These are phyloP conservation scores for Fundulus diaphanus DNA, from an alignment of 2,797 vertebrate genomes.

Conservation along the genomic window DNA sequence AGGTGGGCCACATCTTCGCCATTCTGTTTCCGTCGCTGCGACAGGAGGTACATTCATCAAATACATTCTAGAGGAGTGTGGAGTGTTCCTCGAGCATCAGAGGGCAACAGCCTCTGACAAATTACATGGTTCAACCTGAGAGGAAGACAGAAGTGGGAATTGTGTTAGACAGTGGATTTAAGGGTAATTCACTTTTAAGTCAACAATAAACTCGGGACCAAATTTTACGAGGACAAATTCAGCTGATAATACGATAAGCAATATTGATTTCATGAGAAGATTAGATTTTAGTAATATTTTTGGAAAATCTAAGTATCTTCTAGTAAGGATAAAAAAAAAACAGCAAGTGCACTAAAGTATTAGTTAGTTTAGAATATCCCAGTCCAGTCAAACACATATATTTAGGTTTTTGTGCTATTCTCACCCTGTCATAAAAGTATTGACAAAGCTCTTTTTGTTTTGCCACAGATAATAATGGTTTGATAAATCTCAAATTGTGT, in stretches of 20 bases:
- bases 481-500: no score
- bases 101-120: constrained; percentile 59
- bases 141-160: constrained; percentile 32
- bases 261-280: not conserved
- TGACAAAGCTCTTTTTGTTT: no score
- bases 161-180: not conserved
- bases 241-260: not conserved
- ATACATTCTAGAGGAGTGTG: constrained; percentile 91
- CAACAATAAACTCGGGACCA: not conserved
- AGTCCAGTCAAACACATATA: no score
- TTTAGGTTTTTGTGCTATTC: no score
- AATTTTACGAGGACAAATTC: not conserved
- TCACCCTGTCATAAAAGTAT: no score
- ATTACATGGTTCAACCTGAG: constrained; percentile 83
- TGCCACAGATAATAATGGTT: no score
- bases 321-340: no score
- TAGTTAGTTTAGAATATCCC: no score
- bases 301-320: no score
- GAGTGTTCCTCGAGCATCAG: constrained; percentile 62
- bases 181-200: not conserved
- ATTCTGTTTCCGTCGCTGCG: constrained; percentile 90
- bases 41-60: constrained; percentile 93
- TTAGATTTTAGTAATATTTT: not conserved
- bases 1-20: constrained; percentile 87
- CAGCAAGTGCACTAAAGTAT: no score